Conservation (phyloP, 2,797 vertebrate genomes). For the Acanthiza pusilla region DNA sequence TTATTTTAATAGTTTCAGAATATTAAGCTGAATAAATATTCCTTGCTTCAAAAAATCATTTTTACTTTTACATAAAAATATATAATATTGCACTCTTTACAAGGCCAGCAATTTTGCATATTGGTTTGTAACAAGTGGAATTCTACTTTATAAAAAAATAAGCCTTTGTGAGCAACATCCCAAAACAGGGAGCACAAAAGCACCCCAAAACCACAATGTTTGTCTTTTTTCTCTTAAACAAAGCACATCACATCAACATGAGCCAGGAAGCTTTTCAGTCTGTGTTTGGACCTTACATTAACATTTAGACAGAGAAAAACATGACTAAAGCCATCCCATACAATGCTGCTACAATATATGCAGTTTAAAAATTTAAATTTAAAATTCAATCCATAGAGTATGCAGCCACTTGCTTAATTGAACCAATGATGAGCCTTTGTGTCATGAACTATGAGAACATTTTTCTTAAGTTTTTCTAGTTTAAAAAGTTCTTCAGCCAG, state of each 20-base stretch:
- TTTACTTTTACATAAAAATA: slow-evolving; percentile 77
- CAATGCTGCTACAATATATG: neutral
- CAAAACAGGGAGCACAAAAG: slow-evolving; percentile 33
- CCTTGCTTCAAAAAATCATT: slow-evolving; percentile 55
- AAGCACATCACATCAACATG: slow-evolving; percentile 59
- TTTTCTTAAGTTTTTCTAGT: neutral
- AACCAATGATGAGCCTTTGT: neutral
- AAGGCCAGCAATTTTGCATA: slow-evolving; percentile 73
- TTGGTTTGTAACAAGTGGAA: slow-evolving; percentile 65
- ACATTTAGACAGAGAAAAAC: neutral
- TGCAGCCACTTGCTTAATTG: neutral
- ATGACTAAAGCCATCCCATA: neutral
- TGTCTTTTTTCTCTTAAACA: slow-evolving; percentile 39
- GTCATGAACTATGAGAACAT: neutral
- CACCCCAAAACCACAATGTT: slow-evolving; percentile 50
- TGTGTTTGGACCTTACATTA: neutral
- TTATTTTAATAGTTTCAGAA: slow-evolving; percentile 55
- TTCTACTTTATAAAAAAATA: slow-evolving; percentile 63
- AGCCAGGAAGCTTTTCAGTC: slow-evolving; percentile 47
- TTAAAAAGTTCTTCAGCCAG: slow-evolving; percentile 27
- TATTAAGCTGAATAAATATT: slow-evolving; percentile 76
- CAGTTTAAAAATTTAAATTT: neutral
- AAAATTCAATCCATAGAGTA: neutral
- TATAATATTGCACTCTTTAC: slow-evolving; percentile 78
- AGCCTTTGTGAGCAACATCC: slow-evolving; percentile 59